Evolutionary conservation across 2,888 invertebrate genomes (phyloP).

Genomic region (Apodemia mormo): DNA sequence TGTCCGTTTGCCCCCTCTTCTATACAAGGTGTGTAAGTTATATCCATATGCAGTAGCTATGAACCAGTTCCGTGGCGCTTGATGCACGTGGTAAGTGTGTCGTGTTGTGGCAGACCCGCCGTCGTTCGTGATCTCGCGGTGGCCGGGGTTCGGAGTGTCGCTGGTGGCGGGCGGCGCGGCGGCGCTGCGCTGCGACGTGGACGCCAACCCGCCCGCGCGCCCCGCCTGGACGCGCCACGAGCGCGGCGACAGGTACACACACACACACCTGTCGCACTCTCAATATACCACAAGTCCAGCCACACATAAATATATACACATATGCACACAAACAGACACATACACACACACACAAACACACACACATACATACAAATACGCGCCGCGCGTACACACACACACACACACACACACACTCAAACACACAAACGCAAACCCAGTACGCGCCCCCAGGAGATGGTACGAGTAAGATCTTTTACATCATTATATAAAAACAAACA

Average conservation of each 20-base stretch:
- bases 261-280: background rate
- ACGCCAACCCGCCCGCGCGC: constrained; percentile 93
- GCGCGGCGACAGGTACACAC: constrained; percentile 69
- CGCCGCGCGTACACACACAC: background rate
- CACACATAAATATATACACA: constrained; percentile 60
- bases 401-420: background rate
- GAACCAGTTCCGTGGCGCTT: too few species aligned
- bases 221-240: constrained; percentile 90
- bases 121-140: constrained; percentile 94
- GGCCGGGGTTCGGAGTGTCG: constrained; percentile 95
- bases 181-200: constrained; percentile 94
- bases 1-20: too few species aligned
- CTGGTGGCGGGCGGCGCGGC: constrained; percentile 94
- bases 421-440: too few species aligned
- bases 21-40: too few species aligned
- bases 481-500: too few species aligned
- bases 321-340: too few species aligned
- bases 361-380: background rate
- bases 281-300: constrained; percentile 57
- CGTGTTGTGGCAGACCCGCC: constrained; percentile 86
- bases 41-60: too few species aligned
- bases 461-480: too few species aligned
- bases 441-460: too few species aligned
- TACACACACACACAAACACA: background rate
- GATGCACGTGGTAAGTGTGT: too few species aligned